Percentiles rank a stretch among this genome's conserved stretches.
Evolutionary conservation across 2,888 invertebrate genomes (phyloP).

Genomic region (Euplagia quadripunctaria): DNA sequence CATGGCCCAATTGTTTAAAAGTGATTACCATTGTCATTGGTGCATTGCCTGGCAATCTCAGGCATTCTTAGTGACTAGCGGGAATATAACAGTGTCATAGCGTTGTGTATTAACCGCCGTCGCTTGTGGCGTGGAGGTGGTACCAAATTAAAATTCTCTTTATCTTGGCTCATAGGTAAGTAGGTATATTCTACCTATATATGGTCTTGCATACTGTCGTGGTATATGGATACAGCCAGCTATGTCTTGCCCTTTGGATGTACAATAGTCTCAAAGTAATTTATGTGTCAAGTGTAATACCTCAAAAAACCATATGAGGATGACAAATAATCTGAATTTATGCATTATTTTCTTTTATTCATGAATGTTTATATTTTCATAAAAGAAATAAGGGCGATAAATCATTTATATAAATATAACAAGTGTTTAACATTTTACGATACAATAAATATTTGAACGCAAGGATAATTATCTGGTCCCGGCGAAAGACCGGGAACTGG

Average conservation of each 20-base stretch:
- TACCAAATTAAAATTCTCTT: background rate
- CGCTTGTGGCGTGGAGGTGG: no score
- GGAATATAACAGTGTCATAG: background rate
- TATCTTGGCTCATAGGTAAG: background rate
- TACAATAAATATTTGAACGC: background rate
- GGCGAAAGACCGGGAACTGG: background rate
- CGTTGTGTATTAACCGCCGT: background rate
- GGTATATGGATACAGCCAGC: no score
- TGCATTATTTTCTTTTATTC: background rate
- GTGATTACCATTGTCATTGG: no score
- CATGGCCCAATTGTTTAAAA: no score
- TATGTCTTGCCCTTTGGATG: no score
- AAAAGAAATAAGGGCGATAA: background rate
- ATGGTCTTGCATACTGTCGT: no score
- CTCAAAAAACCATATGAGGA: no score
- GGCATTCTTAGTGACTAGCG: background rate
- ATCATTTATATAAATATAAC: background rate
- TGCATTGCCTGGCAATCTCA: background rate
- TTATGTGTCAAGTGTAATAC: no score
- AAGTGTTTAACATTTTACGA: no score
- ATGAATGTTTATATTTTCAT: background rate
- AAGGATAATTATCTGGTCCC: background rate
- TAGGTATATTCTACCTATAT: background rate
- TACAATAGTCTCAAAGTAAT: no score
- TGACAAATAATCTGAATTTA: no score